Evolutionary conservation across 2,888 invertebrate species (phyloP), one percentile per base, ranked within the genome.

Genomic region (Agrochola lota): DNA sequence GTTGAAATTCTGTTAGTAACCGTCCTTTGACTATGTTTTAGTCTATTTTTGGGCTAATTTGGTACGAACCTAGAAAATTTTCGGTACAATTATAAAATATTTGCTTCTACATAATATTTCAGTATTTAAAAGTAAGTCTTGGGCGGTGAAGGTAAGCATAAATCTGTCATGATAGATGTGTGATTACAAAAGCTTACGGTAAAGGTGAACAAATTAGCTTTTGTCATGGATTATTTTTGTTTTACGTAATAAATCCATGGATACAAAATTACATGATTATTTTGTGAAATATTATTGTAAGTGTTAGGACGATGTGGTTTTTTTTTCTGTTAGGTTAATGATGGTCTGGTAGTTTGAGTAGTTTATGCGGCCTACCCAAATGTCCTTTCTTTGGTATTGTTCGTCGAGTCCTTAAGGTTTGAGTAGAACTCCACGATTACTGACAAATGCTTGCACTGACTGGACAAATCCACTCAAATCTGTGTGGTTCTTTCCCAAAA

Each of bases 1-100:
- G 23, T 49, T 46, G 6, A 67, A 80, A 80, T 84, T 40, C 23
- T 15, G 2, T 11, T 52, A 17, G 15, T 26, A 49, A 17, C 52
- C 9, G 0, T 63, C 55, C 40, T 75, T 63, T 79, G 81, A 67
- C 20, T 30, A 15, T 2, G 9, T 40, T 49, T 0, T 7, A 40
- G 3, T 15, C 1, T 8, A 43, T 68, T 20, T 70, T 68, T 23
- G 0, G 26, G 2, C 3, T 49, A 17, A 49, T 57, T 46, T 35
- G 8, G 8, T 17, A 12, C 55, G 3, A 76, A 4, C 17, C 11
- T 57, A 20, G 35, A 59, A 64, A 78, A 7, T 68, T 2, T 6
- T 23, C 0, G 23, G 20, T 30, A 6, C 15, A 26, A 30, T 60
- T 1, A 15, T 43, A 52, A 52, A 20, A 52, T 20, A 0, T n/a